Base-by-base conservation (phyloP, 2,113 vertebrate species). In the Carassius auratus region DNA sequence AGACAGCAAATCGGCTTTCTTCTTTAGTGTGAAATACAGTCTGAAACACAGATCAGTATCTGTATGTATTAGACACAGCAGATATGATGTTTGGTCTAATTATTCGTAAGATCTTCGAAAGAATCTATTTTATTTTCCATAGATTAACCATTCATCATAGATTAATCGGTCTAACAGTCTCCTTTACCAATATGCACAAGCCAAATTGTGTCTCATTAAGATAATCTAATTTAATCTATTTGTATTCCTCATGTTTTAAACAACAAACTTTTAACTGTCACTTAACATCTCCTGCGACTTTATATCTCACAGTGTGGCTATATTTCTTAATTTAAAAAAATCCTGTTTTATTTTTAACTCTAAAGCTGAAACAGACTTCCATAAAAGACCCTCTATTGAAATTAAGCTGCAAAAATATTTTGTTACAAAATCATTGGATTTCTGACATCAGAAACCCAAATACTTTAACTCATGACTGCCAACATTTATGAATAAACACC, bases 21-120 rank as follows among this genome's bases (percentile, higher is more conserved):
- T 95, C 91, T 93, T 94, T 91, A 97, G 81, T 4, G 90, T 92
- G 88, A 97, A 97, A 89, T 96, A 96, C 23, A 95, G 93, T 91
- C 96, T 97, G 91, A 86, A 68, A 81, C 21, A 71, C 42, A 50
- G 26, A 71, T 38, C 0, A 30, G n/a, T 76, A 76, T 52, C 48
- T 26, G 13, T 76, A 13, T 73, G 69, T n/a, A 73, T 73, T 73
- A 73, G 69, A 73, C 19, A 73, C 19, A 42, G 36, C 19, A 71
- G 21, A 42, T 42, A 42, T 38, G 68, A 71, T n/a, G 21, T 74
- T 48, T 74, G 42, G n/a, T 50, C 42, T 15, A 8, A 45, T 23
- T 48, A 38, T 74, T n/a, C 19, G 23, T 74, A 13, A 45, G 9
- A 73, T 7, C 30, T 17, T 14, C 33, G 4, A 30, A 64, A 69